phyloP scores from a whole-genome alignment of 2,113 vertebrate genomes.

The Antigone vipio region DNA sequence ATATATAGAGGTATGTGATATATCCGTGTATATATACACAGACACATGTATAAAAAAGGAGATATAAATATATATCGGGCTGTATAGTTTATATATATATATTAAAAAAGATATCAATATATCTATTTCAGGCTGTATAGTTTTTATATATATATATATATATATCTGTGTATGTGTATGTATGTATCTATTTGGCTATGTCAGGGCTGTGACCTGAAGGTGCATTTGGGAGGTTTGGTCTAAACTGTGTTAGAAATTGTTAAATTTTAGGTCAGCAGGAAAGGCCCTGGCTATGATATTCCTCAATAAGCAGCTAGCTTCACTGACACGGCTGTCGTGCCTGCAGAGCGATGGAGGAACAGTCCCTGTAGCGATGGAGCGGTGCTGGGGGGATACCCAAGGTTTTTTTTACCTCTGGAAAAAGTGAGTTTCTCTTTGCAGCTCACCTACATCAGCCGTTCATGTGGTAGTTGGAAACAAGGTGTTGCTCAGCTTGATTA shows the following conservation, averaged over 20 bases:
- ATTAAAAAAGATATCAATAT: no score
- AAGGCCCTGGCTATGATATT: background rate
- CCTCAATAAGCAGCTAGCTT: background rate
- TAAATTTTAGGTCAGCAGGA: background rate
- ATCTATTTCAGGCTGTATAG: background rate
- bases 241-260: background rate
- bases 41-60: background rate
- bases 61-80: background rate
- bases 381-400: fast-evolving
- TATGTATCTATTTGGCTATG: fast-evolving
- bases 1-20: no score
- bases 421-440: background rate
- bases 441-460: background rate
- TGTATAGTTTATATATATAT: no score
- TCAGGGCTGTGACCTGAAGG: background rate
- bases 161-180: no score
- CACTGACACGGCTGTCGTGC: background rate
- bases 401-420: background rate
- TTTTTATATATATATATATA: background rate
- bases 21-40: background rate
- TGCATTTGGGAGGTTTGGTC: background rate
- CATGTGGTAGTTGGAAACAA: background rate
- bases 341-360: background rate
- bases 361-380: background rate
- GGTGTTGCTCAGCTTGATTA: background rate